Percentiles rank a stretch among this genome's conserved stretches.
These are phyloP conservation scores for Pinctada fucata DNA, from an alignment of 2,888 invertebrate genomes.

Conservation along the genomic window DNA sequence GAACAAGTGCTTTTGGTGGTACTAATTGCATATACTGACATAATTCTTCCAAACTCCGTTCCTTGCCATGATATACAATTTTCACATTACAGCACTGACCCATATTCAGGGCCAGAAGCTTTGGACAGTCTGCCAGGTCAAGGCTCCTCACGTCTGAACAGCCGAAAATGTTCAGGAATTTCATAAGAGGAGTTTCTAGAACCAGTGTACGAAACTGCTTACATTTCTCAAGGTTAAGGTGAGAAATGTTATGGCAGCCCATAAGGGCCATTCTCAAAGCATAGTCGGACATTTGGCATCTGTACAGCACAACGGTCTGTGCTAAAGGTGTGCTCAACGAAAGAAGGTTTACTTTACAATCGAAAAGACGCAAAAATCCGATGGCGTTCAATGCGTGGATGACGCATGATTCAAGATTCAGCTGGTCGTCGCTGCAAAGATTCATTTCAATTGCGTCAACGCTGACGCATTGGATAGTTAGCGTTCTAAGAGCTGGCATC, in stretches of 20 bases:
- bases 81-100: slow-evolving; percentile 64
- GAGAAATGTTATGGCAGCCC: slow-evolving; percentile 65
- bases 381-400: slow-evolving; percentile 64
- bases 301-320: slow-evolving; percentile 62
- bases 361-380: slow-evolving; percentile 64
- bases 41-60: slow-evolving; percentile 50
- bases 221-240: slow-evolving; percentile 66
- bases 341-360: slow-evolving; percentile 64
- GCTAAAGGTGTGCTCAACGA: slow-evolving; percentile 63
- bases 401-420: slow-evolving; percentile 62
- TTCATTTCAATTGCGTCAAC: slow-evolving; percentile 66
- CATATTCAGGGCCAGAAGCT: slow-evolving; percentile 62
- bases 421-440: slow-evolving; percentile 65
- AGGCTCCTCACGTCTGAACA: slow-evolving; percentile 58
- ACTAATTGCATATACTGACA: slow-evolving; percentile 53
- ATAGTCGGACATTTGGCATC: slow-evolving; percentile 65
- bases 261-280: slow-evolving; percentile 65
- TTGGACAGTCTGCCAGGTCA: slow-evolving; percentile 58
- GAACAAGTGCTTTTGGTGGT: slow-evolving; percentile 50
- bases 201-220: slow-evolving; percentile 54
- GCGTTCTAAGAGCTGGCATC: slow-evolving; percentile 61
- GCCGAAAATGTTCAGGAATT: slow-evolving; percentile 65
- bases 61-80: slow-evolving; percentile 56
- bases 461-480: slow-evolving; percentile 66
- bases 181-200: slow-evolving; percentile 54